Evolutionary conservation across 1,140 invertebrate genomes (phyloP).

Genomic region (Conus betulinus): DNA sequence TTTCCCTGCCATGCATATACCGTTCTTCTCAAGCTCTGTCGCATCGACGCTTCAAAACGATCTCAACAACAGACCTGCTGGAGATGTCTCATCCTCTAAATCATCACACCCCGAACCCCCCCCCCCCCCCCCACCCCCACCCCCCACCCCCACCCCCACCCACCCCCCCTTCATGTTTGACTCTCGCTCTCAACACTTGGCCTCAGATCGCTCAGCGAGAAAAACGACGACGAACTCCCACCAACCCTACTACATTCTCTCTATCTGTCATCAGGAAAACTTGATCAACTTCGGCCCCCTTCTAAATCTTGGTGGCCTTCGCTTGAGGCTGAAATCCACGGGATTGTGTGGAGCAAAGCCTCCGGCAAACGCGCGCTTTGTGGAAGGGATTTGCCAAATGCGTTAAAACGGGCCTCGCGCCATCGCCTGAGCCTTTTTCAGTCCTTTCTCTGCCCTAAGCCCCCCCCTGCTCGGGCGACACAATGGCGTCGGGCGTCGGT

Average conservation of each 20-base stretch:
- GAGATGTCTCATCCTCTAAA: too few relatives aligned
- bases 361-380: slow-evolving; percentile 36
- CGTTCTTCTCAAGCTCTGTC: too few relatives aligned
- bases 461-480: background rate
- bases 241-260: background rate
- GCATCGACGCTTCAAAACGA: too few relatives aligned
- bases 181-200: too few relatives aligned
- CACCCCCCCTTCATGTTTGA: too few relatives aligned
- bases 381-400: slow-evolving; percentile 42
- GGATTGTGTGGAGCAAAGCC: slow-evolving; percentile 32
- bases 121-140: background rate
- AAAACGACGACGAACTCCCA: background rate
- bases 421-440: slow-evolving; percentile 24
- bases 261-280: background rate
- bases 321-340: background rate
- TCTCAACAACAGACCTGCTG: too few relatives aligned
- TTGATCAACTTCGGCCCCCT: background rate
- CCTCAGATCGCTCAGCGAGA: too few relatives aligned
- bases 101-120: too few relatives aligned
- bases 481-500: slow-evolving; percentile 32
- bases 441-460: slow-evolving; percentile 36
- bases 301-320: background rate
- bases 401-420: slow-evolving; percentile 38
- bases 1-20: too few relatives aligned
- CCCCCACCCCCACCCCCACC: too few relatives aligned